Evolutionary conservation across 2,888 invertebrate genomes (phyloP).

Genomic region (Entomobrya proxima): DNA sequence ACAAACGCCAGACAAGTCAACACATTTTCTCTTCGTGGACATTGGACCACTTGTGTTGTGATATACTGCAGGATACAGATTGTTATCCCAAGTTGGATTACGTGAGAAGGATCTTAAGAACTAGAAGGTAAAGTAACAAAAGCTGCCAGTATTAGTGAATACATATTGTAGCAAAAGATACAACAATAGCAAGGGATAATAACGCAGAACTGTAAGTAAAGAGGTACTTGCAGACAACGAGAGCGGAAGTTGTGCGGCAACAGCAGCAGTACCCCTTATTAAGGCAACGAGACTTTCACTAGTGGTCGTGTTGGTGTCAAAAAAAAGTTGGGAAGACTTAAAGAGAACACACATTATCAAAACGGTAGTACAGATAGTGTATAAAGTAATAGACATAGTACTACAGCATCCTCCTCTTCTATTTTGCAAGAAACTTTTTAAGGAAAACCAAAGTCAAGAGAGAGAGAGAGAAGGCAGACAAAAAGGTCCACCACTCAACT

Average conservation of each 20-base stretch:
- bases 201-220: slow-evolving; percentile 12
- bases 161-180: background rate
- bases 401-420: background rate
- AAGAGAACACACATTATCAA: background rate
- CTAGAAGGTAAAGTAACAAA: slow-evolving; percentile 14
- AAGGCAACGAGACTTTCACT: background rate
- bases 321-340: background rate
- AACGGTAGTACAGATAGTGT: too few relatives aligned
- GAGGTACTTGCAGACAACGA: background rate
- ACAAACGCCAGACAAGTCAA: background rate
- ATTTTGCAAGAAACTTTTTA: background rate
- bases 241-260: background rate
- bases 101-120: slow-evolving; percentile 55
- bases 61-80: slow-evolving; percentile 62
- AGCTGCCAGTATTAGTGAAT: background rate
- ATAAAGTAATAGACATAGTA: background rate
- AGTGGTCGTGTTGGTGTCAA: background rate
- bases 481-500: background rate
- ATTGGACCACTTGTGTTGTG: slow-evolving; percentile 54
- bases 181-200: background rate
- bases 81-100: slow-evolving; percentile 55
- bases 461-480: slow-evolving; percentile 10
- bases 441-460: slow-evolving; percentile 3
- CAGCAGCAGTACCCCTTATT: background rate
- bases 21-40: slow-evolving; percentile 36